Evolutionary conservation across 1,140 invertebrate species (phyloP), one percentile per base, ranked within the genome.

Genomic region (Pseudomyrmex sp.): DNA sequence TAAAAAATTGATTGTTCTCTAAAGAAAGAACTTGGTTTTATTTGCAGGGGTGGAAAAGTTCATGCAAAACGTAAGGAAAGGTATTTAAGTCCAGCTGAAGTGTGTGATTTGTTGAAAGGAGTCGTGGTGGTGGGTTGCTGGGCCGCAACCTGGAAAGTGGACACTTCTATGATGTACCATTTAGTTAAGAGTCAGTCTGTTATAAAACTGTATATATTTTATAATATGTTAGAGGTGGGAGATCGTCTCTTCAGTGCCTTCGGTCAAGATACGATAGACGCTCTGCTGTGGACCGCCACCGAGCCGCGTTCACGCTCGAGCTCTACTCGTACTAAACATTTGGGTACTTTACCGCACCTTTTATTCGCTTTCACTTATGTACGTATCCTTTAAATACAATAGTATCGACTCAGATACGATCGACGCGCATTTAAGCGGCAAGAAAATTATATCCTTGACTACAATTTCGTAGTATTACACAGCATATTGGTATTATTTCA

Each of bases 141-240:
- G 92, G 95, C 97, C 74, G 94, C 98, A 50, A 97, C 99, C 94
- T 97, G 97, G 85, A 97, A 98, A 90, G 96, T 99, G 74, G 99
- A 99, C 93, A 99, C 98, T 12, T 99, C 99, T 85, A 98, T 99
- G 95, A 97, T 99, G 95, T 99, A 99, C 94, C 99, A 99, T 95
- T 95, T 99, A 85, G 99, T 99, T 44, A 98, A 99, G 93, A 99
- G 98, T 91, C 99, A 99, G 93, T 99, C 98, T 73, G 98, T 99
- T 66, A 99, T 99, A 92, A 99, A 99, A 93, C 95, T 99, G 65
- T 99, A 99, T 93, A 99, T 99, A 92, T 99, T 99, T 95, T 99
- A 99, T 93, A 99, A 99, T 95, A 99, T 99, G 98, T 95, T 99
- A 68, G 99, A 99, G 95, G 99, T 99, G 58, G 98, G 98, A 20